Evolutionary conservation across 2,797 vertebrate species (phyloP).

Genomic region (Phyllotis vaccarum): DNA sequence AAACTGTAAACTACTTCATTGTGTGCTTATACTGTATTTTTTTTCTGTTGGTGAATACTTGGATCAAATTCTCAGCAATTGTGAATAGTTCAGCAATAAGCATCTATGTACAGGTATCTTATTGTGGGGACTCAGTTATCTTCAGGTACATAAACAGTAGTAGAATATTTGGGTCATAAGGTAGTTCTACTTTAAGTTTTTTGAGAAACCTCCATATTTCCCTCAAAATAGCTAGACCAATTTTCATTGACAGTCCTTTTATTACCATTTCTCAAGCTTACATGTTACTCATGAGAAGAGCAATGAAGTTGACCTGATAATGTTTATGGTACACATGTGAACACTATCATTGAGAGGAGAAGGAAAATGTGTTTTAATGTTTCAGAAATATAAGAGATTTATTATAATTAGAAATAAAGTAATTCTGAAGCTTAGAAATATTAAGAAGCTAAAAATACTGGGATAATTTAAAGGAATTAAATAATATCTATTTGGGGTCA

Average conservation of each 20-base stretch:
- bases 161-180: background rate
- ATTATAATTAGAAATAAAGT: background rate
- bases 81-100: background rate
- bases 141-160: background rate
- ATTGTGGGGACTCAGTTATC: too few relatives aligned
- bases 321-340: background rate
- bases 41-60: background rate
- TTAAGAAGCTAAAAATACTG: background rate
- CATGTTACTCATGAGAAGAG: background rate
- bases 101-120: background rate
- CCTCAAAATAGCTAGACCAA: background rate
- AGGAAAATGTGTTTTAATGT: background rate
- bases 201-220: background rate
- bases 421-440: background rate
- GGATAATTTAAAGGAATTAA: background rate
- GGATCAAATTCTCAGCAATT: too few relatives aligned
- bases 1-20: background rate
- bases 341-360: too few relatives aligned
- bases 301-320: background rate
- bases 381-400: background rate
- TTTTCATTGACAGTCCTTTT: background rate
- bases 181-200: background rate
- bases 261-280: background rate
- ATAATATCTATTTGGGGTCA: background rate
- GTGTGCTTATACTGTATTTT: background rate